Percentiles rank a stretch among this genome's conserved stretches.
Evolutionary conservation across 1,140 invertebrate genomes (phyloP).

Genomic region (Brachionus plicatilis): DNA sequence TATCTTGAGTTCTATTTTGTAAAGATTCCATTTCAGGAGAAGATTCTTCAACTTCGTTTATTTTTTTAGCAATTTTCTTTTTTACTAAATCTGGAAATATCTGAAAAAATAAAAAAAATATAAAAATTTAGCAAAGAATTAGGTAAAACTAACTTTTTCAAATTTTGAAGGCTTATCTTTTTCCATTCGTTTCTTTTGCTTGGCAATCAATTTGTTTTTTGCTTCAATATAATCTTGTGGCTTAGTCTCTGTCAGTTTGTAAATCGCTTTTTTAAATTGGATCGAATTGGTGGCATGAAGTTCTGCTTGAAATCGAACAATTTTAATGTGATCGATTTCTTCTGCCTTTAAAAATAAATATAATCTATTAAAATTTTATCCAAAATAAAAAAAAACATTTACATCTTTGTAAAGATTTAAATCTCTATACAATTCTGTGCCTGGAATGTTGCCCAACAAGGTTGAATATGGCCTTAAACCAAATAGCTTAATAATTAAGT

Average conservation of each 20-base stretch:
- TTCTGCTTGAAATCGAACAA: conserved; percentile 13
- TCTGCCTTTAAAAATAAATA: not conserved
- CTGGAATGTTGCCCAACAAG: conserved; percentile 30
- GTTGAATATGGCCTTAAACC: conserved; percentile 10
- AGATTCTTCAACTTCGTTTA: too few relatives aligned
- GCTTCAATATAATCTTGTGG: not conserved
- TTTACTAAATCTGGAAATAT: too few relatives aligned
- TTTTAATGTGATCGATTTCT: conserved; percentile 28
- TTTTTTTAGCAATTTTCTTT: too few relatives aligned
- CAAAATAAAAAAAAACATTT: not conserved
- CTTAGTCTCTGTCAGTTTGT: not conserved
- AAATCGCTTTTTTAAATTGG: not conserved
- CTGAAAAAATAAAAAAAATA: too few relatives aligned
- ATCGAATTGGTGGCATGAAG: conserved; percentile 1
- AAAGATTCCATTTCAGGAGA: too few relatives aligned
- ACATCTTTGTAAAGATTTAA: conserved; percentile 19
- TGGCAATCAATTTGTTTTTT: not conserved
- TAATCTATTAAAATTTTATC: too few relatives aligned
- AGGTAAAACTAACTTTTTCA: not conserved
- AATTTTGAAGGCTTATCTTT: not conserved
- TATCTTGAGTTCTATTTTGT: too few relatives aligned
- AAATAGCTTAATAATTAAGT: not conserved
- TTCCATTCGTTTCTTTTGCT: not conserved
- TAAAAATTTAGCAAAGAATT: too few relatives aligned
- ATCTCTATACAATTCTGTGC: conserved; percentile 41